Conservation (phyloP, 2,888 invertebrate species). For the Venusia cambrica region DNA sequence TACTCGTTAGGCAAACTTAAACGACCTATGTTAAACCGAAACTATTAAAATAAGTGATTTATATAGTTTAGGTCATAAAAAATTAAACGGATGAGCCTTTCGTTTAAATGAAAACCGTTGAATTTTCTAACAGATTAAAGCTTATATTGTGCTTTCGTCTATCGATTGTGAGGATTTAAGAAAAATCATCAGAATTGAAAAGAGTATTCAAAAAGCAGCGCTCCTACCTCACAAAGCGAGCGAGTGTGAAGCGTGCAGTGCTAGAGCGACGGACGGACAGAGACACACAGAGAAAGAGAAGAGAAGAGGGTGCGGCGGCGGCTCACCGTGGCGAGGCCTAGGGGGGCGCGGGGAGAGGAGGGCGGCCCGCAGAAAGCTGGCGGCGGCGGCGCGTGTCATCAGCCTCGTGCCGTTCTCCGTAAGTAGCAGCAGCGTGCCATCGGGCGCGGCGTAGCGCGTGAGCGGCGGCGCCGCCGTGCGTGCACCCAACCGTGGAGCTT, state of each 20-base stretch:
- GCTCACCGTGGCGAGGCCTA: conserved; percentile 77
- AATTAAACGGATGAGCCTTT: conserved; percentile 38
- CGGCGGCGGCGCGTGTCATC: conserved; percentile 77
- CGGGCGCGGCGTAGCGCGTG: conserved; percentile 82
- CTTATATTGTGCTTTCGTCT: conserved; percentile 22
- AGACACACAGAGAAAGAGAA: conserved; percentile 68
- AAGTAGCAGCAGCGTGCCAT: conserved; percentile 83
- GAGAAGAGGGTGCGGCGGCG: conserved; percentile 71
- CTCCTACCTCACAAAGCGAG: conserved; percentile 77
- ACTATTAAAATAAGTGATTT: conserved; percentile 35
- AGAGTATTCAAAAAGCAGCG: conserved; percentile 41
- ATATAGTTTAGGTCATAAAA: conserved; percentile 35
- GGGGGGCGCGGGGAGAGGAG: conserved; percentile 79
- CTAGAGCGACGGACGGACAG: conserved; percentile 73
- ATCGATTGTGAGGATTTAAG: conserved; percentile 25
- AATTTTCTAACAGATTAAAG: conserved; percentile 29
- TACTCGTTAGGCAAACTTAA: conserved; percentile 30
- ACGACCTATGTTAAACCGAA: conserved; percentile 33
- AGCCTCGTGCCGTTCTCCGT: conserved; percentile 83
- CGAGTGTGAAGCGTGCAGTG: conserved; percentile 77
- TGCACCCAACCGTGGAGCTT: conserved; percentile 59
- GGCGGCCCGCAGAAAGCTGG: conserved; percentile 77
- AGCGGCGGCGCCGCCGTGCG: conserved; percentile 73
- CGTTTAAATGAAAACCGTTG: conserved; percentile 30
- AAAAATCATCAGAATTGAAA: conserved; percentile 14